These are phyloP conservation scores for Menidia menidia DNA, from an alignment of 2,797 vertebrate species.

Conservation along the genomic window DNA sequence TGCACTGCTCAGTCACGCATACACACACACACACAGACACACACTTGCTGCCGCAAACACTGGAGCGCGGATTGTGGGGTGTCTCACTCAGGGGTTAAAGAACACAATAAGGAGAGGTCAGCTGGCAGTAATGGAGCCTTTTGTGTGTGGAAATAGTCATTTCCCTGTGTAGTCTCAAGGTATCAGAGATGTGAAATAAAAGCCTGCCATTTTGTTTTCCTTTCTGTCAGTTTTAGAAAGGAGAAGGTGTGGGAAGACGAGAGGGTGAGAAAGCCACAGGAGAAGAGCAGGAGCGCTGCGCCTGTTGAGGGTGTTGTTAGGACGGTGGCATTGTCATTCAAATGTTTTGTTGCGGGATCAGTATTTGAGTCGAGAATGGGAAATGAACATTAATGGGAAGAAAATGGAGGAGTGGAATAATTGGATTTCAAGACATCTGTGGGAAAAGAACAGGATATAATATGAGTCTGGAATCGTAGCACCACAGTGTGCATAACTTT, in stretches of 20 bases:
- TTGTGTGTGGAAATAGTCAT: slow-evolving; percentile 83
- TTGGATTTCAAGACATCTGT: slow-evolving; percentile 79
- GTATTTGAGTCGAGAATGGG: slow-evolving; percentile 70
- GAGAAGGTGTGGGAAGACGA: slow-evolving; percentile 50
- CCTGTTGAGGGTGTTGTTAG: slow-evolving; percentile 70
- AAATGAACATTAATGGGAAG: slow-evolving; percentile 77
- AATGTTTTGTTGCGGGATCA: slow-evolving; percentile 78
- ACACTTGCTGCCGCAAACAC: slow-evolving; percentile 44
- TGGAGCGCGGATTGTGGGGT: slow-evolving; percentile 49
- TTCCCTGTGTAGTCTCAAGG: slow-evolving; percentile 76
- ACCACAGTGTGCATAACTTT: slow-evolving; percentile 44
- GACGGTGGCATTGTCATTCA: slow-evolving; percentile 80
- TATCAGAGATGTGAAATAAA: slow-evolving; percentile 76
- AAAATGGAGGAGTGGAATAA: slow-evolving; percentile 75
- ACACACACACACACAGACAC: slow-evolving; percentile 18
- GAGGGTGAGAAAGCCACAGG: slow-evolving; percentile 43
- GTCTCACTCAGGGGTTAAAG: slow-evolving; percentile 70
- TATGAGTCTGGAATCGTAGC: slow-evolving; percentile 61
- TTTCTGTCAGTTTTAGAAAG: slow-evolving; percentile 69
- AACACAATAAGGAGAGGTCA: slow-evolving; percentile 79
- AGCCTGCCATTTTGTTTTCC: slow-evolving; percentile 77
- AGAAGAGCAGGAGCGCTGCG: slow-evolving; percentile 42
- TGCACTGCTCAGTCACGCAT: slow-evolving; percentile 27
- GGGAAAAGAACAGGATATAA: slow-evolving; percentile 67
- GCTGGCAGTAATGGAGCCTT: slow-evolving; percentile 82